These are phyloP conservation scores for Novumbra hubbsi DNA, from an alignment of 2,797 vertebrate species.

Conservation along the genomic window DNA sequence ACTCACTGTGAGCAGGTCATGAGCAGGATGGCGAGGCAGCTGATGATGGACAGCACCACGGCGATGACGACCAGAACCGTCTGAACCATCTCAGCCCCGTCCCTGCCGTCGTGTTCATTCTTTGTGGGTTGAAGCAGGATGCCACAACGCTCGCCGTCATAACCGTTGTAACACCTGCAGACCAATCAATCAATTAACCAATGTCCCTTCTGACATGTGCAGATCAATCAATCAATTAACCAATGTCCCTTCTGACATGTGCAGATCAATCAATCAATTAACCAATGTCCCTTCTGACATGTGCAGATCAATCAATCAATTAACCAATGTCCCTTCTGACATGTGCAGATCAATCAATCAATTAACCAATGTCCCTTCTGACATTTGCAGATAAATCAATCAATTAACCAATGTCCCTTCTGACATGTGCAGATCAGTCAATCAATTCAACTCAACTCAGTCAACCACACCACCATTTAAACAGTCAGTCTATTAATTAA, in stretches of 20 bases:
- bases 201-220: neutral
- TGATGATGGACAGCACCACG: constrained; percentile 75
- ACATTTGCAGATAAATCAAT: too few relatives aligned
- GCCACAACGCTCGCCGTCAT: constrained; percentile 72
- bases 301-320: constrained; percentile 43
- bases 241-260: neutral
- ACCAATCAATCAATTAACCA: neutral
- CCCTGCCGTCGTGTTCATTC: constrained; percentile 1
- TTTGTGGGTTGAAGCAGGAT: constrained; percentile 61
- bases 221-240: neutral
- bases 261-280: too few relatives aligned
- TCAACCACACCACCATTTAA: too few relatives aligned
- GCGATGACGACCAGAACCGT: constrained; percentile 70
- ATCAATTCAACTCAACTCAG: too few relatives aligned
- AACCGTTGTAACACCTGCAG: constrained; percentile 73
- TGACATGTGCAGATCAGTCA: too few relatives aligned
- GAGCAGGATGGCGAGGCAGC: constrained; percentile 73
- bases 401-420: neutral
- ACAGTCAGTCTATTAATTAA: neutral
- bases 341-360: neutral
- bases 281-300: constrained; percentile 63
- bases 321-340: neutral
- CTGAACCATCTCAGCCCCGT: constrained; percentile 58
- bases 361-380: neutral
- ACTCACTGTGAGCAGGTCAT: constrained; percentile 79